Conservation (phyloP, 2,888 invertebrate species). For the Choristoneura rosaceana region DNA sequence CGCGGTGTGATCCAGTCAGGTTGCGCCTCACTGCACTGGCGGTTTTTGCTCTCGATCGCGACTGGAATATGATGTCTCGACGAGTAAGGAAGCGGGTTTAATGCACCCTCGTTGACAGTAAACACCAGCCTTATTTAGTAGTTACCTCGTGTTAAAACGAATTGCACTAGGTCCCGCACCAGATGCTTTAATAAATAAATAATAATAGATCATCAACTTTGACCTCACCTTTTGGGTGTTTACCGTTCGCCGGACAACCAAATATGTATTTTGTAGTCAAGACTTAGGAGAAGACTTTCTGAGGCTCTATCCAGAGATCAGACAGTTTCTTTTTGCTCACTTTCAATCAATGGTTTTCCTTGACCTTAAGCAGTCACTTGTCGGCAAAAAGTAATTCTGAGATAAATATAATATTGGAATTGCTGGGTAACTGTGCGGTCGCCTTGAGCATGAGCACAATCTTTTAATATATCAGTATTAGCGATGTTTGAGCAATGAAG, state of each 20-base stretch:
- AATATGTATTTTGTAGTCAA: no score
- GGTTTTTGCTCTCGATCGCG: slow-evolving; percentile 12
- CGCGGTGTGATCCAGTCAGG: neutral
- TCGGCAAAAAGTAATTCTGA: no score
- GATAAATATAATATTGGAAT: no score
- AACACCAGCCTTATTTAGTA: neutral
- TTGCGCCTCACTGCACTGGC: neutral
- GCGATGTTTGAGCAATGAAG: neutral
- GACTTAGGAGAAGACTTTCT: no score
- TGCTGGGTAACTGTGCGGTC: no score
- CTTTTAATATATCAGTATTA: no score
- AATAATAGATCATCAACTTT: neutral
- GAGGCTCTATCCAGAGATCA: no score
- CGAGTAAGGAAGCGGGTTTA: neutral
- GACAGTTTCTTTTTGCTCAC: no score
- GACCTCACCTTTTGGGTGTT: neutral
- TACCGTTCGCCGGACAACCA: neutral
- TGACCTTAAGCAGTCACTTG: no score
- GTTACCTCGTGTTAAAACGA: neutral
- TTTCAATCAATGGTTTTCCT: no score
- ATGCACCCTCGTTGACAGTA: neutral
- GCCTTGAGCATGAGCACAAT: no score
- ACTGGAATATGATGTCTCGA: neutral
- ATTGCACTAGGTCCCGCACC: neutral
- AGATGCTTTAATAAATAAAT: neutral